phyloP scores from a whole-genome alignment of 2,797 vertebrate species.

The Enteromius anoplus region DNA sequence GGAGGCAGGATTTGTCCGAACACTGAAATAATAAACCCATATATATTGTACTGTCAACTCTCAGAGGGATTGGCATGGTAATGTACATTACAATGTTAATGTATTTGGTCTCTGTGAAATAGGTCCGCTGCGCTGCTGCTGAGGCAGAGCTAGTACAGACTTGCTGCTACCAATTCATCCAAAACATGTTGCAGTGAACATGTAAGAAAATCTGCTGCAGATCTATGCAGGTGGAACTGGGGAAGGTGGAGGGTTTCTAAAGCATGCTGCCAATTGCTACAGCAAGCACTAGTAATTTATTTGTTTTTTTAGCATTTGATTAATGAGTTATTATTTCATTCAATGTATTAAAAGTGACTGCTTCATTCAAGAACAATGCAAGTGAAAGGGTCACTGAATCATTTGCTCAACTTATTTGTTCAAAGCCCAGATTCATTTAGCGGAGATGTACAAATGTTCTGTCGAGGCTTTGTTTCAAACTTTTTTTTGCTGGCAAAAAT shows the following conservation, averaged over 20 bases:
- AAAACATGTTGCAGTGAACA: no score
- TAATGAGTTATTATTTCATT: not conserved
- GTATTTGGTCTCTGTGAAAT: not conserved
- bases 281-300: no score
- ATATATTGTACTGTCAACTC: not conserved
- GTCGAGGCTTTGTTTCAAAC: not conserved
- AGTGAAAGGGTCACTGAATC: not conserved
- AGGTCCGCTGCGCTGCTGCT: not conserved
- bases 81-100: not conserved
- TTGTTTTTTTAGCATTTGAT: no score
- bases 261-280: no score
- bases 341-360: not conserved
- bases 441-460: not conserved
- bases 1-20: constrained; percentile 94
- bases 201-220: no score
- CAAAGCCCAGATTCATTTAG: not conserved
- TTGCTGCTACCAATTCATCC: no score
- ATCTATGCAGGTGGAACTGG: no score
- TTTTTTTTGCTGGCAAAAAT: not conserved
- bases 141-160: not conserved
- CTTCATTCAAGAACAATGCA: not conserved
- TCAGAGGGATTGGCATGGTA: not conserved
- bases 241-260: no score
- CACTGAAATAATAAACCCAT: constrained; percentile 77
- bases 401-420: not conserved